Evolutionary conservation across 2,113 vertebrate genomes (phyloP).

Genomic region (Ammodytes marinus): DNA sequence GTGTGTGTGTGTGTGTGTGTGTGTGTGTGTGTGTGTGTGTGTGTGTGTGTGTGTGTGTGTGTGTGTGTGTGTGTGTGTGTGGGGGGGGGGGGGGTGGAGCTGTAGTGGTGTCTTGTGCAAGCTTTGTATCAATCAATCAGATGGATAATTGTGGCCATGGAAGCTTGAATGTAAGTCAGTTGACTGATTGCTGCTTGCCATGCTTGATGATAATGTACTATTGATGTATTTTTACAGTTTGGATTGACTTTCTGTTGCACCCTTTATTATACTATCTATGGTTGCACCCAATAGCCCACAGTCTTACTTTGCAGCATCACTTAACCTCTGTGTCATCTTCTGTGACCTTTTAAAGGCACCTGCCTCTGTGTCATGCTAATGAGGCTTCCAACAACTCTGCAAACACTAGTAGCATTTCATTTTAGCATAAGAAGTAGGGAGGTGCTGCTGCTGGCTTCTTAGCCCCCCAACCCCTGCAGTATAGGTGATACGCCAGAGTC

Average conservation of each 20-base stretch:
- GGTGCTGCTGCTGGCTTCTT: conserved; percentile 51
- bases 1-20: too few species aligned
- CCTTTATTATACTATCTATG: too few species aligned
- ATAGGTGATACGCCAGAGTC: conserved; percentile 60
- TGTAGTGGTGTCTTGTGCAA: not conserved
- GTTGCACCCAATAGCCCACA: not conserved
- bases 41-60: too few species aligned
- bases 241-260: not conserved
- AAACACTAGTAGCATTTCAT: conserved; percentile 60
- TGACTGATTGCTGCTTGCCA: conserved; percentile 21
- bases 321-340: conserved; percentile 12
- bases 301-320: conserved; percentile 19
- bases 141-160: not conserved
- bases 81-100: not conserved
- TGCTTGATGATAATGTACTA: conserved; percentile 1
- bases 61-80: too few species aligned
- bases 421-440: conserved; percentile 63
- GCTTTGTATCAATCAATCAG: conserved; percentile 1
- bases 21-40: too few species aligned
- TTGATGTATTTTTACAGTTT: conserved; percentile 3
- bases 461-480: conserved; percentile 49
- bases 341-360: conserved; percentile 31
- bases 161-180: conserved; percentile 20
- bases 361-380: conserved; percentile 37
- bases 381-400: conserved; percentile 31